These are phyloP conservation scores for Albula goreensis DNA, from an alignment of 2,113 vertebrate genomes.

Conservation along the genomic window DNA sequence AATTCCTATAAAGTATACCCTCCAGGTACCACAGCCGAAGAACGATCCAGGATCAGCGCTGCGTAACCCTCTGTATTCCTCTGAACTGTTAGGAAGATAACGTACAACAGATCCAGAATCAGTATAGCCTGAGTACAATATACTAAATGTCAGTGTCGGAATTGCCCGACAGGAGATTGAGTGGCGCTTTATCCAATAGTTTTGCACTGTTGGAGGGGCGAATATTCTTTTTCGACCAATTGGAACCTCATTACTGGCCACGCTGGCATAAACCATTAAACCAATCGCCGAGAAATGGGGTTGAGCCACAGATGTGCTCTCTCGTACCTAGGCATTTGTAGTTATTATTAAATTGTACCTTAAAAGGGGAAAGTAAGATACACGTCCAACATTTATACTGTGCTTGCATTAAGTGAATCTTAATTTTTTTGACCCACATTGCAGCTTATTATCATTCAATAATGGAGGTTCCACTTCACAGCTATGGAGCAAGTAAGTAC, in stretches of 20 bases:
- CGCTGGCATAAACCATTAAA: constrained; percentile 48
- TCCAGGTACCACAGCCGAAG: too few species aligned
- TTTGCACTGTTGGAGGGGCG: not conserved
- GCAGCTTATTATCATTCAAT: constrained; percentile 21
- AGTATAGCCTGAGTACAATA: not conserved
- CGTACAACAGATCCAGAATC: not conserved
- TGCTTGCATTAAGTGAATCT: too few species aligned
- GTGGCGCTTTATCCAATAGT: constrained; percentile 31
- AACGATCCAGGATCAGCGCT: too few species aligned
- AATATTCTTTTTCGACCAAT: constrained; percentile 40
- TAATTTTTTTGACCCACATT: not conserved
- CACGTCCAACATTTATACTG: too few species aligned
- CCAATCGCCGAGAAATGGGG: constrained; percentile 5
- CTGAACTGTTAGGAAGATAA: too few species aligned
- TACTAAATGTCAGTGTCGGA: too few species aligned
- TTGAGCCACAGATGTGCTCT: constrained; percentile 34
- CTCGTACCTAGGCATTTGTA: not conserved
- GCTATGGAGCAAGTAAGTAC: constrained; percentile 70
- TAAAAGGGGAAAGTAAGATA: not conserved
- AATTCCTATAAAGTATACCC: too few species aligned
- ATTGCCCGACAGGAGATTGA: not conserved
- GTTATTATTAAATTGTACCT: not conserved
- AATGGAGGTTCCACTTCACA: constrained; percentile 73
- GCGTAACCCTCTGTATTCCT: too few species aligned
- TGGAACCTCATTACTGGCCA: not conserved